Evolutionary conservation across 2,113 vertebrate species (phyloP).

Genomic region (Pseudois nayaur): DNA sequence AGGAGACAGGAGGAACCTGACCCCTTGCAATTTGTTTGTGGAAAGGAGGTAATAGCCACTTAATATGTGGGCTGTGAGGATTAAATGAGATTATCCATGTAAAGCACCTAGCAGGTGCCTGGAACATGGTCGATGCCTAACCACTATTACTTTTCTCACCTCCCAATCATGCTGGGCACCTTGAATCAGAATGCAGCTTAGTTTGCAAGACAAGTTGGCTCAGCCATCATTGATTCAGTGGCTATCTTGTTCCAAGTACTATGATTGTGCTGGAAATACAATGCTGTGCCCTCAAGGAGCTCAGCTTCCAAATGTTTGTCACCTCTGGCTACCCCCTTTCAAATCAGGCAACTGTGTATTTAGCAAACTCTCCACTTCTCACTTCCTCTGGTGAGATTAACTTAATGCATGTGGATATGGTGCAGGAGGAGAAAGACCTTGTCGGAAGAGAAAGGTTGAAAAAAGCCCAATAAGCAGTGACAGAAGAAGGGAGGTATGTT

Average conservation of each 20-base stretch:
- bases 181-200: neutral
- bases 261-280: neutral
- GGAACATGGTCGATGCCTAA: neutral
- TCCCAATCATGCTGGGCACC: neutral
- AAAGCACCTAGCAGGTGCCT: neutral
- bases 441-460: neutral
- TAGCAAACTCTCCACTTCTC: neutral
- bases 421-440: neutral
- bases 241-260: neutral
- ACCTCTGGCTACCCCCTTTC: neutral
- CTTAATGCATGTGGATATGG: rapidly evolving
- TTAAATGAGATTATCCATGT: neutral
- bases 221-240: neutral
- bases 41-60: neutral
- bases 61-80: too few species aligned
- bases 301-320: neutral
- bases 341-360: neutral
- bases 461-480: neutral
- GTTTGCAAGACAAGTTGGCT: neutral
- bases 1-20: neutral
- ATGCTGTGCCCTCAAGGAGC: neutral
- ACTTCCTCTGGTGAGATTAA: neutral
- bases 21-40: neutral
- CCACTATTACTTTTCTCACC: neutral
- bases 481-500: neutral